Evolutionary conservation across 2,113 vertebrate species (phyloP).

Genomic region (Triplophysa tibetana): DNA sequence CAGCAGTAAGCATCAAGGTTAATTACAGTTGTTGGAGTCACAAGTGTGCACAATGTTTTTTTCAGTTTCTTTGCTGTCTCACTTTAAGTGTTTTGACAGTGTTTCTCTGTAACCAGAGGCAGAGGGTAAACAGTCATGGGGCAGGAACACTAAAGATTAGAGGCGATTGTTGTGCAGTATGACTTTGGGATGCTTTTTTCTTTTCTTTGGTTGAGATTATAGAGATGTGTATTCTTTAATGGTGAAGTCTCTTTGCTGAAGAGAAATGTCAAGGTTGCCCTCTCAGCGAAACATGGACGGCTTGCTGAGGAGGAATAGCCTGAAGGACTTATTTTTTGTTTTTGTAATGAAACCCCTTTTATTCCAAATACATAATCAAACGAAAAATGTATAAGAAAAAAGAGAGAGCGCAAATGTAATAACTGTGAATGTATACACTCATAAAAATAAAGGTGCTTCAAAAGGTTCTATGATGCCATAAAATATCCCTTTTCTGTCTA

Average conservation of each 20-base stretch:
- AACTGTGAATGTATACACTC: too few relatives aligned
- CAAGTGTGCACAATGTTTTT: slow-evolving; percentile 44
- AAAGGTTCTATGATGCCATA: too few relatives aligned
- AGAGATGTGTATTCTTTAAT: slow-evolving; percentile 70
- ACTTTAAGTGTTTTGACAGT: slow-evolving; percentile 61
- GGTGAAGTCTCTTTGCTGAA: slow-evolving; percentile 70
- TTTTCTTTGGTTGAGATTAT: slow-evolving; percentile 63
- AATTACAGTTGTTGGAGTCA: slow-evolving; percentile 60
- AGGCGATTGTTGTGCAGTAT: slow-evolving; percentile 48
- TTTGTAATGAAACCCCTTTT: background rate
- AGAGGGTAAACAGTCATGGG: slow-evolving; percentile 58
- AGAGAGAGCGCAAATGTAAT: too few relatives aligned
- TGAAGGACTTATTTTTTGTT: slow-evolving; percentile 24
- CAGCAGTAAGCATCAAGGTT: slow-evolving; percentile 66
- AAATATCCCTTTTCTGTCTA: too few relatives aligned
- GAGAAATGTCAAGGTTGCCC: slow-evolving; percentile 72
- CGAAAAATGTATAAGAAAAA: too few relatives aligned
- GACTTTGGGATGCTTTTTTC: slow-evolving; percentile 29
- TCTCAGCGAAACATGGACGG: slow-evolving; percentile 63
- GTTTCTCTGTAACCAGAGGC: slow-evolving; percentile 59
- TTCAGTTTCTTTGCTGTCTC: slow-evolving; percentile 26
- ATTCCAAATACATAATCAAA: too few relatives aligned
- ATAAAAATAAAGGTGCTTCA: too few relatives aligned
- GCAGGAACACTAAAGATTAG: slow-evolving; percentile 59
- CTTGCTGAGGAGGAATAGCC: slow-evolving; percentile 72